Percentiles rank a stretch among this genome's conserved stretches.
Evolutionary conservation across 2,888 invertebrate genomes (phyloP).

Genomic region (Catocala sponsa): DNA sequence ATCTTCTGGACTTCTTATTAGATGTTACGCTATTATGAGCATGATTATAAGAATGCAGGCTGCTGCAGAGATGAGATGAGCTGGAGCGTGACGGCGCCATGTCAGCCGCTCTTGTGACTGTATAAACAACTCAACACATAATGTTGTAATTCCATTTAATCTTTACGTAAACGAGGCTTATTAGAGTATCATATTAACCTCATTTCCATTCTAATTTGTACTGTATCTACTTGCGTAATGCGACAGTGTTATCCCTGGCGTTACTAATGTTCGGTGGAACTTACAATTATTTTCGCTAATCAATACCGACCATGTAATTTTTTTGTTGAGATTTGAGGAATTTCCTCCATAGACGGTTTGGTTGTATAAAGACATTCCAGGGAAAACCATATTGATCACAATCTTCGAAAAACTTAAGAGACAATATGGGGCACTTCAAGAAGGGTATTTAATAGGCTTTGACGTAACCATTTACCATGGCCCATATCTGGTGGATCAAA

Average conservation of each 20-base stretch:
- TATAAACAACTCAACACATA: conserved; percentile 26
- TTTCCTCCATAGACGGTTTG: no score
- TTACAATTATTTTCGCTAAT: neutral
- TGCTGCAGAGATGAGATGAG: neutral
- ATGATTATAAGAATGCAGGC: no score
- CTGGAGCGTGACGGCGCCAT: conserved; percentile 13
- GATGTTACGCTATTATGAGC: no score
- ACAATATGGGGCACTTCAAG: no score
- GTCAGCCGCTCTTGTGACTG: conserved; percentile 9
- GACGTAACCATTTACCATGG: no score
- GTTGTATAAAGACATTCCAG: no score
- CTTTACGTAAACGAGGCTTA: conserved; percentile 29
- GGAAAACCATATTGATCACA: no score
- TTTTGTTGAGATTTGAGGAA: no score
- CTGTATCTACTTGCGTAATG: conserved; percentile 9
- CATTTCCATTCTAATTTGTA: conserved; percentile 32
- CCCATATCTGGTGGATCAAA: no score
- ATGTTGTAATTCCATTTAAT: conserved; percentile 32
- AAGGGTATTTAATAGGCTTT: no score
- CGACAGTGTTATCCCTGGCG: neutral
- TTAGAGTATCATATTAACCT: conserved; percentile 43
- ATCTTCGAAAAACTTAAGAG: no score
- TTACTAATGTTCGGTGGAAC: neutral
- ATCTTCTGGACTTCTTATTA: no score
- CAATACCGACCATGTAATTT: neutral